Conservation (phyloP, 2,888 invertebrate genomes). For the Polydrusus cervinus region DNA sequence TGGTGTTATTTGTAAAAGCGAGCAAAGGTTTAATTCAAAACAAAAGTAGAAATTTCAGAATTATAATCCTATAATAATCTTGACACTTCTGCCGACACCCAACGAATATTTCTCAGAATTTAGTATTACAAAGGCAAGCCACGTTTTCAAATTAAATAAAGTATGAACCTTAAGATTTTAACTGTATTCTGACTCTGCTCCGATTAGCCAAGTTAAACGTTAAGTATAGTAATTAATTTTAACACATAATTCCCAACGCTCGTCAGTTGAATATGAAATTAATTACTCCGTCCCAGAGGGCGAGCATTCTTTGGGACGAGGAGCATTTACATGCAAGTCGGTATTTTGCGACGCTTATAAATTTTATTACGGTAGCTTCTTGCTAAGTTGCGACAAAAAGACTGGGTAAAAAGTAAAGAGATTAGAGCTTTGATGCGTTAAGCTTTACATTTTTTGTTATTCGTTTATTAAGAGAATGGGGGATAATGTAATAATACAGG, state of each 20-base stretch:
- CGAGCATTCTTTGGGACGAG: conserved; percentile 60
- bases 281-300: conserved; percentile 53
- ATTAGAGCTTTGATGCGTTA: conserved; percentile 32
- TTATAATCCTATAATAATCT: conserved; percentile 13
- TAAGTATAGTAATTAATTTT: conserved; percentile 63
- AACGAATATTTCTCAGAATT: neutral
- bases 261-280: conserved; percentile 65
- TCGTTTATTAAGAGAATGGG: conserved; percentile 11
- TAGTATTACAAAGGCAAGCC: conserved; percentile 8
- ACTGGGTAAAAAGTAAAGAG: conserved; percentile 31
- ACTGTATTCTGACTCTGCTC: conserved; percentile 21
- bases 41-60: conserved; percentile 3
- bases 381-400: conserved; percentile 39
- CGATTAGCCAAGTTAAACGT: conserved; percentile 53
- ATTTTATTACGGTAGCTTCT: conserved; percentile 66
- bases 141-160: conserved; percentile 37
- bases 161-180: conserved; percentile 24
- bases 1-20: neutral
- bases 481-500: neutral
- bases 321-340: conserved; percentile 66
- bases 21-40: neutral
- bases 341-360: conserved; percentile 62
- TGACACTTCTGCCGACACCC: conserved; percentile 3
- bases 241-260: conserved; percentile 62
- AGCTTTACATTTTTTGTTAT: conserved; percentile 18